These are phyloP conservation scores for Salvelinus sp. DNA, from an alignment of 2,113 vertebrate species.

Conservation along the genomic window DNA sequence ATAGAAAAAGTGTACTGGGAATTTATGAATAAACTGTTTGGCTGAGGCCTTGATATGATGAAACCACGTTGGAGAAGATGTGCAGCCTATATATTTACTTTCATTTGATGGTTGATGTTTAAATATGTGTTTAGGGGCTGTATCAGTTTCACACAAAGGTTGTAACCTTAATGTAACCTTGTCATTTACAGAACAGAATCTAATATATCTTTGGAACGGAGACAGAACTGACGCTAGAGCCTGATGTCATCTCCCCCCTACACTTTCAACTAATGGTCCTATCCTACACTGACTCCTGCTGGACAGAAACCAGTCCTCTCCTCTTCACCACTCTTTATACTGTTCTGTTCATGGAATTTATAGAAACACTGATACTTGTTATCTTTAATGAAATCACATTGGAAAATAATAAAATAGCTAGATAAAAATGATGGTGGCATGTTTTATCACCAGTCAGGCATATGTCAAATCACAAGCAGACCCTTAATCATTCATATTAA, in stretches of 20 bases:
- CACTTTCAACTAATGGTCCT: not conserved
- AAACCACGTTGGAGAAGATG: not conserved
- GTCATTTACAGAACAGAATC: slow-evolving; percentile 62
- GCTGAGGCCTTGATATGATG: not conserved
- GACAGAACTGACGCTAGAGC: slow-evolving; percentile 31
- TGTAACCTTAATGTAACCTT: not conserved
- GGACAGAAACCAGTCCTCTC: slow-evolving; percentile 6
- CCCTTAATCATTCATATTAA: too few relatives aligned
- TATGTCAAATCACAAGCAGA: too few relatives aligned
- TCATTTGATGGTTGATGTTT: not conserved
- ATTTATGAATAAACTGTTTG: not conserved
- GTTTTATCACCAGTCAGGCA: too few relatives aligned
- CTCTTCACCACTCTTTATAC: not conserved
- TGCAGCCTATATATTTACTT: not conserved
- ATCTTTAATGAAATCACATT: not conserved
- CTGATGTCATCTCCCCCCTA: not conserved
- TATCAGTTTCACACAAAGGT: not conserved
- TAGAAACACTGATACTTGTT: not conserved
- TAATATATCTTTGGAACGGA: slow-evolving; percentile 69
- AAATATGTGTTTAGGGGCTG: not conserved
- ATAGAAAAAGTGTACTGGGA: not conserved
- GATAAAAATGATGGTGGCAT: too few relatives aligned
- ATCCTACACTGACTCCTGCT: not conserved
- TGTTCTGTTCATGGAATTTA: not conserved
- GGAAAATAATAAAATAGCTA: too few relatives aligned